A percentile compares a stretch with the other conserved stretches of the same genome.
Evolutionary conservation across 2,888 invertebrate species (phyloP).

Genomic region (Apamea anceps): DNA sequence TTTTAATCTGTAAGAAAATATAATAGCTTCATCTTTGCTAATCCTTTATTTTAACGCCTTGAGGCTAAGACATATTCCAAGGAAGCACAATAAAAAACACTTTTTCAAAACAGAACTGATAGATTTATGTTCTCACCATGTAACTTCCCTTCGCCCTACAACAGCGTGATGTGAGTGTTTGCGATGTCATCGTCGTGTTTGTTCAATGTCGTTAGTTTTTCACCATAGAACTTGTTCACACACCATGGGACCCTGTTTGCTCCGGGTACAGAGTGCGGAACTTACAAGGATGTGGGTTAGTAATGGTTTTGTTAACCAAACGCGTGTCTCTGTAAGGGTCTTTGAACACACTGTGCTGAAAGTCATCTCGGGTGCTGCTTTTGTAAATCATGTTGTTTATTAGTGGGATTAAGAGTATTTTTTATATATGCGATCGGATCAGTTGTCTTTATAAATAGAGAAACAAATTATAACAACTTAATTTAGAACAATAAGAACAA

Average conservation of each 20-base stretch:
- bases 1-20: background rate
- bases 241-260: conserved; percentile 33
- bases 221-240: conserved; percentile 24
- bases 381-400: background rate
- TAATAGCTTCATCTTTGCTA: background rate
- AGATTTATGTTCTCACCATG: background rate
- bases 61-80: background rate
- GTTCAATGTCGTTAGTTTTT: conserved; percentile 39
- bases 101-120: background rate
- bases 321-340: background rate
- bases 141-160: conserved; percentile 11
- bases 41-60: background rate
- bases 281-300: conserved; percentile 12
- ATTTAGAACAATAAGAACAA: background rate
- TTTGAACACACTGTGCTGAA: background rate
- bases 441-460: background rate
- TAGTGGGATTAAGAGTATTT: background rate
- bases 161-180: conserved; percentile 42
- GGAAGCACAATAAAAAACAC: background rate
- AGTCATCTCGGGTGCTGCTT: background rate
- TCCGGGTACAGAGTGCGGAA: conserved; percentile 6
- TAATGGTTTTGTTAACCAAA: conserved; percentile 9
- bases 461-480: background rate
- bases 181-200: conserved; percentile 33
- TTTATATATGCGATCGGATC: background rate